Evolutionary conservation across 1,140 invertebrate species (phyloP), one percentile per base, ranked within the genome.

Genomic region (Drosophila auraria): DNA sequence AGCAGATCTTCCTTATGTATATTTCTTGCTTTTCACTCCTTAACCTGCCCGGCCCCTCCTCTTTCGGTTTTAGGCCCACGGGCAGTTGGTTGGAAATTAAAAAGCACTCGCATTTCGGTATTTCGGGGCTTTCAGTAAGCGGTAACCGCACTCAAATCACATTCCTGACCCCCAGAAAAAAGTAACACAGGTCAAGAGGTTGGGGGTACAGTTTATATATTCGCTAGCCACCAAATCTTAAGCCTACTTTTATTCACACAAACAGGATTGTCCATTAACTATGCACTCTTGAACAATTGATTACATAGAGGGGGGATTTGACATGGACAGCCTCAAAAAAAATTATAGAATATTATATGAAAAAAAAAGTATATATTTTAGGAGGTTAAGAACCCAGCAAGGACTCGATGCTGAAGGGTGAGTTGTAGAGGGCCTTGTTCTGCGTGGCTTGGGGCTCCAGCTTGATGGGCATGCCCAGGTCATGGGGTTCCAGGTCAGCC

Each of bases 341-440:
- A 11, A 11, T 8, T 2, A 9, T 9, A 9, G 2, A 23, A 23
- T 49, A 49, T 23, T 20, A n/a, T 20, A n/a, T 20, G n/a, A 23
- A 56, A 23, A 14, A 12, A 27, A 5, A 30, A 3, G n/a, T 33
- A 8, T 54, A 9, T 8, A 12, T 30, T 3, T 27, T 20, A 38
- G 5, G 1, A 9, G 20, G 83, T 56, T 87, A 87, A 66, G 83
- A 83, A 25, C 83, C 84, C 38, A 97, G 94, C 60, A 97, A 93
- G 56, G 96, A 97, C 89, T 97, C 96, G 94, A 97, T 97, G 94
- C 96, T 97, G 94, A 97, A 97, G 17, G 96, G 96, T 92, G 80
- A 89, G 30, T 74, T 87, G 44, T 80, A 79, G 40, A 73, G 75
- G 7, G 45, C 9, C 57, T 74, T 82, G 12, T 20, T 65, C 40